phyloP scores from a whole-genome alignment of 2,113 vertebrate genomes.

The Hipposideros armiger region DNA sequence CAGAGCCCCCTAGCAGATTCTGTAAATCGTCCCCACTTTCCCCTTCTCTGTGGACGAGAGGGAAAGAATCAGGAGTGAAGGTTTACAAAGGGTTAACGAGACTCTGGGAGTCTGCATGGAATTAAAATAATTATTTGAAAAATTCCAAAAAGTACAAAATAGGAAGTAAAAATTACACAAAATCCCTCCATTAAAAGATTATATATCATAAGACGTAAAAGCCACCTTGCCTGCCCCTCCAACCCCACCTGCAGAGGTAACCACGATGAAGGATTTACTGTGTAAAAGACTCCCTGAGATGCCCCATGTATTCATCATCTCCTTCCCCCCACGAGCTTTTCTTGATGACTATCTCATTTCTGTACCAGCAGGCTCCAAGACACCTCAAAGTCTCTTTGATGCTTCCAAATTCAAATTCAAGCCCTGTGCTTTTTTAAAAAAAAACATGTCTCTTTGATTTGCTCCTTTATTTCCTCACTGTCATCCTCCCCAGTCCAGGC shows the following conservation, averaged over 20 bases:
- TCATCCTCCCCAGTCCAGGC: neutral
- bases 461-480: neutral
- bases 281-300: neutral
- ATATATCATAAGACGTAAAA: neutral
- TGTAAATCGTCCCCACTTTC: neutral
- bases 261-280: neutral
- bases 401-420: slow-evolving; percentile 9
- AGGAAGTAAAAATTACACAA: slow-evolving; percentile 74
- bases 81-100: slow-evolving; percentile 43
- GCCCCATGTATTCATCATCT: rapidly evolving
- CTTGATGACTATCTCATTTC: neutral
- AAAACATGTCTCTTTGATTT: neutral
- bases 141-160: slow-evolving; percentile 69
- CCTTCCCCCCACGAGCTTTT: too few species aligned
- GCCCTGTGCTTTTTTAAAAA: neutral
- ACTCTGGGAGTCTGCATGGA: slow-evolving; percentile 53
- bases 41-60: neutral
- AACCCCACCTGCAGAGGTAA: neutral
- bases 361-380: neutral
- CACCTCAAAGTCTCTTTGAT: neutral
- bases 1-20: neutral
- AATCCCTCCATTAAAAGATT: slow-evolving; percentile 74
- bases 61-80: neutral
- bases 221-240: neutral
- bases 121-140: slow-evolving; percentile 74